phyloP scores from a whole-genome alignment of 2,888 invertebrate genomes.

The Scaptodrosophila latifasciaeformis region DNA sequence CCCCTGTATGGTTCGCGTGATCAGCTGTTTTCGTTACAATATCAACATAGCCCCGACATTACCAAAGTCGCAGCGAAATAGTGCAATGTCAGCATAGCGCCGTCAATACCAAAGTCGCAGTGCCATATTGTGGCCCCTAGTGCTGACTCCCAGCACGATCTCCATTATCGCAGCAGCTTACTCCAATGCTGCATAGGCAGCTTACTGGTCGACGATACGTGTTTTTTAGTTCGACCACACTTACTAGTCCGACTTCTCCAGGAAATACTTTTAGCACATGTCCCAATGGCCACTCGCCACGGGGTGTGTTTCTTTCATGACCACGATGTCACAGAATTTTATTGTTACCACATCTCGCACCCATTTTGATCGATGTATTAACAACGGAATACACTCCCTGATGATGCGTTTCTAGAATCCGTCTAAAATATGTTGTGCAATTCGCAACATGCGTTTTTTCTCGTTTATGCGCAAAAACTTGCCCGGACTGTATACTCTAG shows the following conservation, averaged over 20 bases:
- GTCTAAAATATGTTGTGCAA: slow-evolving; percentile 21
- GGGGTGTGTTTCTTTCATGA: slow-evolving; percentile 10
- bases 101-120: too few relatives aligned
- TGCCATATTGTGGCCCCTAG: slow-evolving; percentile 12
- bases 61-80: too few relatives aligned
- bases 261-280: slow-evolving; percentile 15
- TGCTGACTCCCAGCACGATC: slow-evolving; percentile 11
- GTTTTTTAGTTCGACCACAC: slow-evolving; percentile 7
- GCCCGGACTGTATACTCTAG: slow-evolving; percentile 6
- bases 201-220: slow-evolving; percentile 14
- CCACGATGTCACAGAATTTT: slow-evolving; percentile 11
- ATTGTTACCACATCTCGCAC: slow-evolving; percentile 4
- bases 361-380: slow-evolving; percentile 21
- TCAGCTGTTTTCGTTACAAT: too few relatives aligned
- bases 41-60: too few relatives aligned
- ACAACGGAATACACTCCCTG: slow-evolving; percentile 14
- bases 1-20: too few relatives aligned
- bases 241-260: slow-evolving; percentile 12
- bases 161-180: background rate
- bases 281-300: slow-evolving; percentile 20
- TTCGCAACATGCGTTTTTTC: slow-evolving; percentile 14
- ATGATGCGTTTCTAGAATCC: slow-evolving; percentile 23
- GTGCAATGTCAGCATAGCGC: too few relatives aligned
- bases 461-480: slow-evolving; percentile 3
- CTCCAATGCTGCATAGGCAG: slow-evolving; percentile 10